Conservation (phyloP, 2,113 vertebrate genomes). For the Nibea coibor region DNA sequence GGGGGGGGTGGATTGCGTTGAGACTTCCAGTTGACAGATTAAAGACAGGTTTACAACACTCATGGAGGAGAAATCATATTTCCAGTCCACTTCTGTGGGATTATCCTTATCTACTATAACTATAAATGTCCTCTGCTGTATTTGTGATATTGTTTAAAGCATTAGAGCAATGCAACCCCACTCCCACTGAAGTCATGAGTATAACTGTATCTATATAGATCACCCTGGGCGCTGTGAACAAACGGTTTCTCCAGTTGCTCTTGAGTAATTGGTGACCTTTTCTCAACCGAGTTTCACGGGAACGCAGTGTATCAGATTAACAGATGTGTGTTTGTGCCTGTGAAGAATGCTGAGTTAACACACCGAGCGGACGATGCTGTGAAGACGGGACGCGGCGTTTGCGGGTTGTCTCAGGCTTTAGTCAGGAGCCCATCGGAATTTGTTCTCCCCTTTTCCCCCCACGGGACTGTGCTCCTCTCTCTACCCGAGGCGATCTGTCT, state of each 20-base stretch:
- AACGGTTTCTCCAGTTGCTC: slow-evolving; percentile 19
- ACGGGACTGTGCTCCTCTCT: slow-evolving; percentile 40
- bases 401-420: slow-evolving; percentile 34
- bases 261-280: slow-evolving; percentile 50
- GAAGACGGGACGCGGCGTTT: slow-evolving; percentile 11
- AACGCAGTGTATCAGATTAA: slow-evolving; percentile 34
- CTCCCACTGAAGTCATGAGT: slow-evolving; percentile 12
- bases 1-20: not conserved
- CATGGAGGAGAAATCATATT: slow-evolving; percentile 41
- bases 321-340: slow-evolving; percentile 11
- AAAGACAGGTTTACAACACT: slow-evolving; percentile 59
- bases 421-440: slow-evolving; percentile 64
- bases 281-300: slow-evolving; percentile 23
- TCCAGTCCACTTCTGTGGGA: slow-evolving; percentile 51
- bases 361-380: slow-evolving; percentile 4
- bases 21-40: slow-evolving; percentile 63
- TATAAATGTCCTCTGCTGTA: slow-evolving; percentile 12
- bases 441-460: slow-evolving; percentile 59
- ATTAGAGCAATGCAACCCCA: not conserved
- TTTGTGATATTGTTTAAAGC: slow-evolving; percentile 48
- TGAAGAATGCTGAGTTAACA: slow-evolving; percentile 13
- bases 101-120: slow-evolving; percentile 52
- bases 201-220: not conserved
- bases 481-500: slow-evolving; percentile 76
- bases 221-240: slow-evolving; percentile 10